Evolutionary conservation across 2,888 invertebrate genomes (phyloP).

Genomic region (Lycophotia porphyrea): DNA sequence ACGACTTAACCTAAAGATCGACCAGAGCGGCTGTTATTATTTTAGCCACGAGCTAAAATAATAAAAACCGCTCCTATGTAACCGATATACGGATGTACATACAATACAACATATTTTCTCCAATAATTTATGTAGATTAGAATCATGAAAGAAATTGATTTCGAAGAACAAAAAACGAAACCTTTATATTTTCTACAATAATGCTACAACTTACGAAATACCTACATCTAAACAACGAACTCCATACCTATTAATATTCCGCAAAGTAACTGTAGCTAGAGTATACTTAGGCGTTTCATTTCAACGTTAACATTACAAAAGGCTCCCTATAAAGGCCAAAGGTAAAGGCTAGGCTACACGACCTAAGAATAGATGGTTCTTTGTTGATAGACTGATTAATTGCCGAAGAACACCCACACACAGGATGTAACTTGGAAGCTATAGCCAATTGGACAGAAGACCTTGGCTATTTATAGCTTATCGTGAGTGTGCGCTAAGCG

Average conservation of each 20-base stretch:
- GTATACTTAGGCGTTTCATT: neutral
- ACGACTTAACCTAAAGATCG: too few species aligned
- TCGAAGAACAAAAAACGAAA: too few species aligned
- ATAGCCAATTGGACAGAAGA: conserved; percentile 23
- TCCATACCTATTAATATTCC: neutral
- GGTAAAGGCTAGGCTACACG: conserved; percentile 47
- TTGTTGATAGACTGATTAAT: conserved; percentile 61
- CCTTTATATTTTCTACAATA: neutral
- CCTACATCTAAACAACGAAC: neutral
- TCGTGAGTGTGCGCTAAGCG: conserved; percentile 25
- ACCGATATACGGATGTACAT: too few species aligned
- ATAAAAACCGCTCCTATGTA: too few species aligned
- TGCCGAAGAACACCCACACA: conserved; percentile 14
- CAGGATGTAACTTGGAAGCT: conserved; percentile 10
- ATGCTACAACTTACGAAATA: neutral
- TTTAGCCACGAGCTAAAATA: too few species aligned
- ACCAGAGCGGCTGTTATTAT: too few species aligned
- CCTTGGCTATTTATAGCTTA: conserved; percentile 58
- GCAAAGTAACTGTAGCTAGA: neutral
- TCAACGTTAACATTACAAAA: conserved; percentile 7
- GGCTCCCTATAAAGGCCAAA: conserved; percentile 44
- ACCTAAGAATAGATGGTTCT: conserved; percentile 27
- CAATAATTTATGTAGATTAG: too few species aligned
- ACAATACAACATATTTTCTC: too few species aligned
- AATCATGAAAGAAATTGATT: neutral